Evolutionary conservation across 2,888 invertebrate genomes (phyloP).

Genomic region (Hymenopus coronatus): DNA sequence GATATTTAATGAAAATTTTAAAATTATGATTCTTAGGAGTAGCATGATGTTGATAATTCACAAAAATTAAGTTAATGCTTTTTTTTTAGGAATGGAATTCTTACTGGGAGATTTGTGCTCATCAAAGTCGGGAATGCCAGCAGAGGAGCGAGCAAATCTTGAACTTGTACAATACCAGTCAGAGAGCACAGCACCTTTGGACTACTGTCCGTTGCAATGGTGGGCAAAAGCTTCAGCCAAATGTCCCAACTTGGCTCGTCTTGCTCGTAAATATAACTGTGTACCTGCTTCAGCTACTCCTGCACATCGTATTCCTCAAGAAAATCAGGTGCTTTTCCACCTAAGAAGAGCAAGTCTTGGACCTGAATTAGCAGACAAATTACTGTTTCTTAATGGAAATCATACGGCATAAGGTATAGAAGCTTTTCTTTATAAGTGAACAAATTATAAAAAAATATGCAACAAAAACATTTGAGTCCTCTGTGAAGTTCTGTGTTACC

Average conservation of each 20-base stretch:
- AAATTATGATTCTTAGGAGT: too few relatives aligned
- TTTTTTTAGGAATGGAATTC: slow-evolving; percentile 46
- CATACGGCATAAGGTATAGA: slow-evolving; percentile 14
- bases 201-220: slow-evolving; percentile 51
- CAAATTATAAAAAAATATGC: background rate
- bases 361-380: slow-evolving; percentile 46
- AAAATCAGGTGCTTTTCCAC: slow-evolving; percentile 45
- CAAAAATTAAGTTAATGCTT: background rate
- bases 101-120: slow-evolving; percentile 46
- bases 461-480: background rate
- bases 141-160: slow-evolving; percentile 48
- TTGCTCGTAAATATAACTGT: slow-evolving; percentile 49
- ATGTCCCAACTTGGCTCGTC: slow-evolving; percentile 47
- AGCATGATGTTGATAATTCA: too few relatives aligned
- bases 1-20: slow-evolving; percentile 38
- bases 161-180: slow-evolving; percentile 51
- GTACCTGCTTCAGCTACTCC: slow-evolving; percentile 49
- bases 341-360: slow-evolving; percentile 45
- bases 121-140: slow-evolving; percentile 45
- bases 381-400: slow-evolving; percentile 47
- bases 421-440: background rate
- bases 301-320: slow-evolving; percentile 45
- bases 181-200: slow-evolving; percentile 47
- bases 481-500: background rate
- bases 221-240: slow-evolving; percentile 46